Base-by-base conservation (phyloP, 1,140 invertebrate genomes). In the Limonius californicus region DNA sequence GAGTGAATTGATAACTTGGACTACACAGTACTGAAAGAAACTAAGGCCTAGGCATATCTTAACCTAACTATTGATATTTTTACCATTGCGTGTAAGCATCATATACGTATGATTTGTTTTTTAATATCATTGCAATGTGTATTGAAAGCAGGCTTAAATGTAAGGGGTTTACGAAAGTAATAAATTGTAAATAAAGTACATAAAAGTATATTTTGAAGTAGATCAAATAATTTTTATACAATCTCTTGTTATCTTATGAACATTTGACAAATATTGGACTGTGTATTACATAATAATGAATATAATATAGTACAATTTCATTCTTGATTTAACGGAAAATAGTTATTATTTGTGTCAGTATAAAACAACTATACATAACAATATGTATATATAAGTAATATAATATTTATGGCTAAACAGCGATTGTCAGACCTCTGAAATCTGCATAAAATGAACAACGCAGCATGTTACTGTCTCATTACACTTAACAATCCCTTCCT, bases 381-480 rank as follows among this genome's bases (percentile, higher is more conserved):
- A 35, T 57, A 57, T 35, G 55, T 57, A 27, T 57, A 27, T 27
- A 57, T 39, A 19, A 57, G 9, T 35, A 57, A 57, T 35, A 57
- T 32, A 57, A 57, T 57, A 57, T 57, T 27, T 57, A 32, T 57
- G 30, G 23, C 30, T 57, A 57, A 35, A 35, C 55, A 57, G 30
- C 55, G 30, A 42, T 57, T 35, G 30, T 57, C 23, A 57, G 23
- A 57, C 32, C 30, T 19, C 23, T 19, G 12, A 30, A 35, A 32
- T 35, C 16, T 57, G 23, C 11, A 6, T 57, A 57, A 27, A 39
- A 39, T 57, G 27, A 32, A 35, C 55, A 32, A 27, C 55, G 30
- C 23, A 16, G 55, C 55, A 35, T 35, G 32, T 27, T 23, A 57
- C 16, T 32, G 16, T 57, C 18, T 21, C 23, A 14, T 14, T 57